A percentile compares a stretch with the other conserved stretches of the same genome.
These are phyloP conservation scores for Limonius californicus DNA, from an alignment of 1,140 invertebrate species.

Conservation along the genomic window DNA sequence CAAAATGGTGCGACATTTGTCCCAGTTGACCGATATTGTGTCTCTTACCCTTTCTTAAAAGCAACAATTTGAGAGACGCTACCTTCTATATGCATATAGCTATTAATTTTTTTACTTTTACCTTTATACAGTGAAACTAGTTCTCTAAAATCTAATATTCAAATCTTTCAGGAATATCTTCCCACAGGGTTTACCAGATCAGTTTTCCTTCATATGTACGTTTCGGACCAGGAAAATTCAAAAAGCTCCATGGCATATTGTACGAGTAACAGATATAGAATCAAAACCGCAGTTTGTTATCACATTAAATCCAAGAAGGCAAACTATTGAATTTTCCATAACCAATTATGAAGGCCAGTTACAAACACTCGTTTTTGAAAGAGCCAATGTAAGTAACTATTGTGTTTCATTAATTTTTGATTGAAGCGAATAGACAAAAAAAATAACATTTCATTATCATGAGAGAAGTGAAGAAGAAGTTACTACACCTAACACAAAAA, in stretches of 20 bases:
- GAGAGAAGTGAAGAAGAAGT: too few relatives aligned
- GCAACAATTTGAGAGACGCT: too few relatives aligned
- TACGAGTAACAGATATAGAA: conserved; percentile 60
- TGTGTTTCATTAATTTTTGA: too few relatives aligned
- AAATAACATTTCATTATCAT: too few relatives aligned
- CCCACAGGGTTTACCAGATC: conserved; percentile 62
- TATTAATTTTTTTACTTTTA: too few relatives aligned
- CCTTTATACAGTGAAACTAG: too few relatives aligned
- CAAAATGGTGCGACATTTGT: too few relatives aligned
- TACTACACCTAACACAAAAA: not conserved
- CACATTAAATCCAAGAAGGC: conserved; percentile 60
- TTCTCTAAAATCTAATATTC: too few relatives aligned
- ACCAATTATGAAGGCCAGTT: conserved; percentile 55
- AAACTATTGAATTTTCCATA: conserved; percentile 61
- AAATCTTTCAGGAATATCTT: conserved; percentile 58
- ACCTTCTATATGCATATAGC: too few relatives aligned
- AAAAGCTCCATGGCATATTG: conserved; percentile 64
- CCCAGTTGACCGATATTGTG: too few relatives aligned
- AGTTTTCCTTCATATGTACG: conserved; percentile 69
- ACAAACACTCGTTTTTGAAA: conserved; percentile 58
- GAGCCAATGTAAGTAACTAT: conserved; percentile 51
- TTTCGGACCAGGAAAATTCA: conserved; percentile 58
- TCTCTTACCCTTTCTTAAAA: too few relatives aligned
- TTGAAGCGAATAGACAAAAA: too few relatives aligned
- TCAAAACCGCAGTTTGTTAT: conserved; percentile 64